Evolutionary conservation across 2,888 invertebrate genomes (phyloP).

Genomic region (Pardosa pseudoannulata): DNA sequence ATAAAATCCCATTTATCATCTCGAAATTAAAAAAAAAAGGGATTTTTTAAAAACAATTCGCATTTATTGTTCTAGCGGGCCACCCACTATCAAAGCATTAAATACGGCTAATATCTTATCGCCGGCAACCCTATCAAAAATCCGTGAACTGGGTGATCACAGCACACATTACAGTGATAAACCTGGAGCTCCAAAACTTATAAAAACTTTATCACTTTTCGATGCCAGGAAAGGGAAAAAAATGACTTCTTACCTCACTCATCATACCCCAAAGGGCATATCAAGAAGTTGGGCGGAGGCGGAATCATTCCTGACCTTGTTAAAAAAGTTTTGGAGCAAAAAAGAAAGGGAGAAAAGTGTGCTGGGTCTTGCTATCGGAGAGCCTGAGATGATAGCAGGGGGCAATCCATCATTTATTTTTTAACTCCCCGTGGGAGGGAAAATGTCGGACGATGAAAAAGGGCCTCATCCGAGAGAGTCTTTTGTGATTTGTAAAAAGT

Average conservation of each 20-base stretch:
- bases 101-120: no score
- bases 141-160: no score
- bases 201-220: not conserved
- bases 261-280: not conserved
- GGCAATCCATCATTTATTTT: constrained; percentile 7
- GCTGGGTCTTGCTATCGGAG: not conserved
- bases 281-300: constrained; percentile 9
- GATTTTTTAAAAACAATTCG: no score
- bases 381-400: not conserved
- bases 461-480: not conserved
- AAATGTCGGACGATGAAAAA: no score
- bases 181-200: not conserved
- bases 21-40: no score
- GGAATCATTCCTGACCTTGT: constrained; percentile 2
- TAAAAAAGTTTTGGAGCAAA: constrained; percentile 1
- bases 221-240: not conserved
- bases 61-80: no score
- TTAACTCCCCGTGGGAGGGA: not conserved
- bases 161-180: no score
- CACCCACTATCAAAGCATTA: no score
- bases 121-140: no score
- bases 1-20: no score
- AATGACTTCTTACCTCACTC: not conserved
- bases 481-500: not conserved
- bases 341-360: not conserved